A percentile compares a stretch with the other conserved stretches of the same genome.
Conservation (phyloP, 2,888 invertebrate genomes). For the Ellobium chinense region DNA sequence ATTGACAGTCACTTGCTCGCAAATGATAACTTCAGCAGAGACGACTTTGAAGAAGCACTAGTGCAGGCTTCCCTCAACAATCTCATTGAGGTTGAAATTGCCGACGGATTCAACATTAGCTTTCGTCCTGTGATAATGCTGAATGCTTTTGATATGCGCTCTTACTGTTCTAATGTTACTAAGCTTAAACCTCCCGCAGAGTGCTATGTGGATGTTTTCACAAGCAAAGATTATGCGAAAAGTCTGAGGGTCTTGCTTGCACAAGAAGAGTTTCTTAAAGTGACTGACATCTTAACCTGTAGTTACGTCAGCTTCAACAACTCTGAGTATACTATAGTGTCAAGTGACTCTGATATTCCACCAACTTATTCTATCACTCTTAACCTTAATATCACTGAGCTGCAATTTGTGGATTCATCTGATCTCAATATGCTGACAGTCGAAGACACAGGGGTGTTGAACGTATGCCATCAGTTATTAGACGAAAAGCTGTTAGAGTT, state of each 20-base stretch:
- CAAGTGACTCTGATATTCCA: neutral
- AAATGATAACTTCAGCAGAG: neutral
- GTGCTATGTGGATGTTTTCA: neutral
- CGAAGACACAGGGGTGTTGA: neutral
- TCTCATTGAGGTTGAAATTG: neutral
- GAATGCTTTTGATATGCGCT: neutral
- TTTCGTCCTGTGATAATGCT: neutral
- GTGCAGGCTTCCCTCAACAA: neutral
- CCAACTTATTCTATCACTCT: neutral
- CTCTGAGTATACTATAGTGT: neutral
- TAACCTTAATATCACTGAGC: neutral
- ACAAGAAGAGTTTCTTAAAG: neutral
- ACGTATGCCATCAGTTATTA: constrained; percentile 1
- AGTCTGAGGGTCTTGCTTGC: too few relatives aligned
- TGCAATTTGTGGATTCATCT: neutral
- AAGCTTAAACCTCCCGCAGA: neutral
- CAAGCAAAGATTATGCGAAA: neutral
- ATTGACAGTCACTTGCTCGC: neutral
- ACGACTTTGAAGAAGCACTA: neutral
- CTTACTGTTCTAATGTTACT: neutral
- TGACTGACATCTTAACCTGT: neutral
- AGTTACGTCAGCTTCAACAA: neutral
- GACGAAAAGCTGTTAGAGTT: constrained; percentile 3
- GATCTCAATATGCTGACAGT: neutral
- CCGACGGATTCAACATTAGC: neutral